A percentile compares a stretch with the other conserved stretches of the same genome.
phyloP scores from a whole-genome alignment of 2,888 invertebrate genomes.

The Anthophora plumipes region DNA sequence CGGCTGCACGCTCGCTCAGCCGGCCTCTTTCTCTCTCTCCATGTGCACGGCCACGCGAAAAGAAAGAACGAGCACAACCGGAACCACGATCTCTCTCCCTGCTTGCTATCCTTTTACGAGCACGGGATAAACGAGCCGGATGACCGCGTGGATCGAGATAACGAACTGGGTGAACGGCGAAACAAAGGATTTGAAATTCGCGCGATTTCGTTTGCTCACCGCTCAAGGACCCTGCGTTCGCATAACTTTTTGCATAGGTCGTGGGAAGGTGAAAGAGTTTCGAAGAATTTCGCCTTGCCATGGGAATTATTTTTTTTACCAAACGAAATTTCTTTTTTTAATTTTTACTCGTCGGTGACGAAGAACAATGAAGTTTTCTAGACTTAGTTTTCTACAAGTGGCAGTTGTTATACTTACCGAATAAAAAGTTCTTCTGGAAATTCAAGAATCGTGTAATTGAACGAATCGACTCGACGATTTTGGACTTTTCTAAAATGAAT shows the following conservation, averaged over 20 bases:
- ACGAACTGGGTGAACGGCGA: slow-evolving; percentile 47
- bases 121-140: slow-evolving; percentile 63
- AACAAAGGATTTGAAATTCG: slow-evolving; percentile 43
- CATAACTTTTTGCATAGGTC: neutral
- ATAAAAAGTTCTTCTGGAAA: no score
- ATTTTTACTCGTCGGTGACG: neutral
- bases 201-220: slow-evolving; percentile 15
- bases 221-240: neutral
- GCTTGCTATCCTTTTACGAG: slow-evolving; percentile 54
- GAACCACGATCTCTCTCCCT: slow-evolving; percentile 62
- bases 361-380: no score
- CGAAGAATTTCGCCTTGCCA: neutral
- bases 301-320: neutral
- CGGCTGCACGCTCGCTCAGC: slow-evolving; percentile 40
- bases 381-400: no score
- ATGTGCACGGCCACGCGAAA: slow-evolving; percentile 43
- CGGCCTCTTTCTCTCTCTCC: neutral
- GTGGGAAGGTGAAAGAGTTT: neutral
- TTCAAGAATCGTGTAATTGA: no score
- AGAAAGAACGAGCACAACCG: slow-evolving; percentile 62
- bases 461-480: no score
- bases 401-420: no score
- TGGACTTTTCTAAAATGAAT: no score
- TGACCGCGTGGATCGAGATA: slow-evolving; percentile 49
- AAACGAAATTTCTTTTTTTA: neutral